These are phyloP conservation scores for Rousettus leschenaultii DNA, from an alignment of 2,113 vertebrate species.

Conservation along the genomic window DNA sequence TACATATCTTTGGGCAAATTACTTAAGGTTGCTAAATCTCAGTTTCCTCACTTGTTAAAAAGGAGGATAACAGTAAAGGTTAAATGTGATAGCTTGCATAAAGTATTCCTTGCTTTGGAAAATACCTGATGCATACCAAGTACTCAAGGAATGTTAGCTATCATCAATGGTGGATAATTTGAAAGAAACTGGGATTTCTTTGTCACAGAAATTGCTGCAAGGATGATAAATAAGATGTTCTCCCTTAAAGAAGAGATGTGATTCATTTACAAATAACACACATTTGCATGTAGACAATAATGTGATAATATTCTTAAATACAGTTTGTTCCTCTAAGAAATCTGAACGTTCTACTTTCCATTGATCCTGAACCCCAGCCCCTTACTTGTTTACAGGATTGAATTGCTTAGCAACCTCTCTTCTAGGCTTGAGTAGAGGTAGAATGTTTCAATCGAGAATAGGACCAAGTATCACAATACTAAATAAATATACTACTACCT, in stretches of 20 bases:
- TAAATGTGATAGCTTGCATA: neutral
- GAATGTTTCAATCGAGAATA: conserved; percentile 12
- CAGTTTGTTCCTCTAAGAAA: conserved; percentile 52
- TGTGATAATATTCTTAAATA: conserved; percentile 56
- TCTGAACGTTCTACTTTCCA: neutral
- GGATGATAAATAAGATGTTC: conserved; percentile 5
- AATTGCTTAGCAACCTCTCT: conserved; percentile 53
- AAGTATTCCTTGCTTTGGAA: neutral
- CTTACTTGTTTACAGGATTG: conserved; percentile 35
- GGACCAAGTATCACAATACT: neutral
- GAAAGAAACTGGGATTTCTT: conserved; percentile 1
- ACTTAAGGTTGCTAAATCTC: neutral
- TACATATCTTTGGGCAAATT: neutral
- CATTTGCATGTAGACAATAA: conserved; percentile 68
- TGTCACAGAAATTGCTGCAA: conserved; percentile 29
- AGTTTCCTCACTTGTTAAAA: neutral
- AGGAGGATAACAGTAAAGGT: neutral
- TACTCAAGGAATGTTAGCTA: conserved; percentile 6
- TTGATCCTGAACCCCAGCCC: neutral
- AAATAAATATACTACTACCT: neutral
- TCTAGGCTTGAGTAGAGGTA: conserved; percentile 1
- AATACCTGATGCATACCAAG: neutral
- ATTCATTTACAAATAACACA: conserved; percentile 54
- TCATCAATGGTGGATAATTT: conserved; percentile 29
- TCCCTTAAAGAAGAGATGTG: conserved; percentile 48